Percentiles rank a stretch among this genome's conserved stretches.
phyloP scores from a whole-genome alignment of 2,888 invertebrate genomes.

The Oligia latruncula region DNA sequence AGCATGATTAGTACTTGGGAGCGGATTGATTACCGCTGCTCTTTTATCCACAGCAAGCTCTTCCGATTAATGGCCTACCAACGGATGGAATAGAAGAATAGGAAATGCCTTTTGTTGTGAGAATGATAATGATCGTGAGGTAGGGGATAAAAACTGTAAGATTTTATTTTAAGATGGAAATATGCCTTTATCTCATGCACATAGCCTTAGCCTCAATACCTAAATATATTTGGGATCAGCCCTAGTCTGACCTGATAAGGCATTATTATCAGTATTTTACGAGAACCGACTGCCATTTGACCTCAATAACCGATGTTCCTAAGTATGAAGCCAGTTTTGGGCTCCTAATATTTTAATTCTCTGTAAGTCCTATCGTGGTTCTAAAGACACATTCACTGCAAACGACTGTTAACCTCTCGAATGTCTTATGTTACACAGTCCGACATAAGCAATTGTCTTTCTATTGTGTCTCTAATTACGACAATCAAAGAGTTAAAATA shows the following conservation, averaged over 20 bases:
- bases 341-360: neutral
- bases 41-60: conserved; percentile 9
- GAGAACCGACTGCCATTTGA: neutral
- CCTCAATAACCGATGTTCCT: neutral
- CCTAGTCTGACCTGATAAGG: conserved; percentile 2
- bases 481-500: too few species aligned
- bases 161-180: neutral
- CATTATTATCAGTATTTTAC: conserved; percentile 7
- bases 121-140: neutral
- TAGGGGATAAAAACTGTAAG: neutral
- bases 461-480: too few species aligned
- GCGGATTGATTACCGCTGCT: conserved; percentile 32
- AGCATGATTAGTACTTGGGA: conserved; percentile 45
- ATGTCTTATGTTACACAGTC: too few species aligned
- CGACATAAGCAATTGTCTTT: too few species aligned
- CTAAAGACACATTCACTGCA: neutral
- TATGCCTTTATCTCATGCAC: neutral
- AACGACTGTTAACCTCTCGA: too few species aligned
- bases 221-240: neutral
- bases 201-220: neutral
- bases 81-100: neutral
- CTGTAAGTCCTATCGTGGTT: neutral
- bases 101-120: neutral
- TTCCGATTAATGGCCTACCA: conserved; percentile 19
- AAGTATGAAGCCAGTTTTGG: neutral